phyloP scores from a whole-genome alignment of 2,113 vertebrate genomes.

The Petroica traversi region DNA sequence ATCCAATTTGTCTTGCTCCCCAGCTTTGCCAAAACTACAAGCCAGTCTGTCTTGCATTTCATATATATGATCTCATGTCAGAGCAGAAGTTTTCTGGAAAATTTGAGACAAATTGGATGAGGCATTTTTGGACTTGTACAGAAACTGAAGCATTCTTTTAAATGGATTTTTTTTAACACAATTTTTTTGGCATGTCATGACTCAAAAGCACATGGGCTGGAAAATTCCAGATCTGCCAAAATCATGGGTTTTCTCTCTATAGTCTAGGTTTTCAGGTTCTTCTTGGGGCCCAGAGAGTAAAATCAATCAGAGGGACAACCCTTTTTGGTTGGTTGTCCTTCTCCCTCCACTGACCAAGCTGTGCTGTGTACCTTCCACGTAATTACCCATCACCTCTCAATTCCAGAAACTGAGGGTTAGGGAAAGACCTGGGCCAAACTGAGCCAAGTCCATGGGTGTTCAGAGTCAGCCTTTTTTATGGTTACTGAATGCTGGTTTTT shows the following conservation, averaged over 20 bases:
- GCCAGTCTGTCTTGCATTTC: conserved; percentile 1
- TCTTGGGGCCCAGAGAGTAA: background rate
- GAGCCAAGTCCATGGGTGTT: fast-evolving
- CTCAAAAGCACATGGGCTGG: conserved; percentile 7
- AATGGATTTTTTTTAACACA: background rate
- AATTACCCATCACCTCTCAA: background rate
- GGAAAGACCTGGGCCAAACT: background rate
- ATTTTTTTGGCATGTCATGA: background rate
- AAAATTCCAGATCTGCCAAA: conserved; percentile 38
- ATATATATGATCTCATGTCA: conserved; percentile 48
- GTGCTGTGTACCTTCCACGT: background rate
- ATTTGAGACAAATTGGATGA: conserved; percentile 46
- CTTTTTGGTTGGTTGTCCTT: background rate
- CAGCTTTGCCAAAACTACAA: conserved; percentile 4
- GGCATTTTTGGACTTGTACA: conserved; percentile 12
- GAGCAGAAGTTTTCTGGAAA: conserved; percentile 48
- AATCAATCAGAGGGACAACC: background rate
- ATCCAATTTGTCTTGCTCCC: background rate
- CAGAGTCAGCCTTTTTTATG: background rate
- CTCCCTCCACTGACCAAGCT: background rate
- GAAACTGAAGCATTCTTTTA: conserved; percentile 15
- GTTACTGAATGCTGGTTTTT: background rate
- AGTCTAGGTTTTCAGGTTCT: background rate
- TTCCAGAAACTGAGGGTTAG: background rate
- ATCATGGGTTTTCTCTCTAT: background rate